Base-by-base conservation (phyloP, 2,888 invertebrate species). In the Caenorhabditis macrosperma region DNA sequence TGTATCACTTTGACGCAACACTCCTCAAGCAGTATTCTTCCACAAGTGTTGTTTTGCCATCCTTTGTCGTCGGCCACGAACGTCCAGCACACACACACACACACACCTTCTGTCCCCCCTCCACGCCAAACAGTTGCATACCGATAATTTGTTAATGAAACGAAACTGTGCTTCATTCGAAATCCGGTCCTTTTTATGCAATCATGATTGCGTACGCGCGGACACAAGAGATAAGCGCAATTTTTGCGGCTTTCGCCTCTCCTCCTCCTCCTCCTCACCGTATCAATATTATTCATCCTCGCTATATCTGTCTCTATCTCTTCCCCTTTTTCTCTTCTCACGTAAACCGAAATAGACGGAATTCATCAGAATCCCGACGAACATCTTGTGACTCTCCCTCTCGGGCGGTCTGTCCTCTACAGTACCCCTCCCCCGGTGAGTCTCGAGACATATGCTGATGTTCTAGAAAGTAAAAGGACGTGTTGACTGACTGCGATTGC, bases 111-210 rank as follows among this genome's bases (percentile, higher is more conserved):
- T 30, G 6, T 12, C 38, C 38, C 38, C 5, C 2, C 38, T 9
- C 38, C 6, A 9, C 38, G 30, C 41, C 24, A 59, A 59, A 50
- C 48, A 54, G 60, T 69, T 54, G 61, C 71, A 71, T 71, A 61
- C 71, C 63, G 63, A 71, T 71, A 63, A 71, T 71, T 71, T 57
- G 72, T 64, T 64, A 72, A 72, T 64, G 57, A 72, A 72, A 64
- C 44, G 64, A 48, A 64, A 57, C 55, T 50, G 41, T 22, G 33
- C n/a, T 52, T 38, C 22, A 38, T 17, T 48, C 57, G 52, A 48
- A 64, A 72, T 72, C 72, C 72, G 72, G 72, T 72, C 72, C 72
- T 64, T 72, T 72, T 72, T 72, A 72, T 72, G 72, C 72, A 72
- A 72, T 72, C 72, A 57, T 72, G 72, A 72, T 72, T 72, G 72